These are phyloP conservation scores for Noctua janthe DNA, from an alignment of 2,888 invertebrate genomes.

Conservation along the genomic window DNA sequence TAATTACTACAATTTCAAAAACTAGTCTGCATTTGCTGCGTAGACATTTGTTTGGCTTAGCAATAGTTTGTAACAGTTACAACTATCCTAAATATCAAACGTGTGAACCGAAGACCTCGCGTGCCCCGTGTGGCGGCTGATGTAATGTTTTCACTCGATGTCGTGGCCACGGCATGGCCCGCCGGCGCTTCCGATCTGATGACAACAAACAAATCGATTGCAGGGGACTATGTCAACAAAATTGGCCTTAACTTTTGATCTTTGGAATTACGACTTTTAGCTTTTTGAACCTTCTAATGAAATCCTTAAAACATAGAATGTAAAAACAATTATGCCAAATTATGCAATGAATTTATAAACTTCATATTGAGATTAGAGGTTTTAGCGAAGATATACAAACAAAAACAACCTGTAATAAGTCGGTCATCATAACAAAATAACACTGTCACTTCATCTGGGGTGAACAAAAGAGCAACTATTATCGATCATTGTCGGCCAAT, in stretches of 20 bases:
- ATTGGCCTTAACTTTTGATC: not conserved
- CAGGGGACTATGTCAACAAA: constrained; percentile 12
- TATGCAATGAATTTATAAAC: not conserved
- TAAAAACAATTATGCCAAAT: not conserved
- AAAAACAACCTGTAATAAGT: constrained; percentile 1
- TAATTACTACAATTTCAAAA: not conserved
- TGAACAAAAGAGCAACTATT: not conserved
- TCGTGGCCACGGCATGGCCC: constrained; percentile 32
- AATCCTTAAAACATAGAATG: not conserved
- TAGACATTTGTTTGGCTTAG: constrained; percentile 35
- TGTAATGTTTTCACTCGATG: constrained; percentile 57
- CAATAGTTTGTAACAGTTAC: constrained; percentile 44
- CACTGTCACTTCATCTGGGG: not conserved
- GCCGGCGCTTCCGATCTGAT: constrained; percentile 40
- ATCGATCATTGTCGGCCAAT: not conserved
- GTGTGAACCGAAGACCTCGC: constrained; percentile 33
- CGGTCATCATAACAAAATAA: not conserved
- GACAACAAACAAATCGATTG: constrained; percentile 53
- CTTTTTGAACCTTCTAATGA: not conserved
- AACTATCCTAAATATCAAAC: constrained; percentile 31
- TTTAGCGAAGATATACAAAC: not conserved
- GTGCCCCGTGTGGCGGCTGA: constrained; percentile 54
- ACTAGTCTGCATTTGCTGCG: constrained; percentile 16
- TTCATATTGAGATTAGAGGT: not conserved
- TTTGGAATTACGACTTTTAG: not conserved